Conservation (phyloP, 92 coral and sea anemone species). For the Paragorgia papillata region DNA sequence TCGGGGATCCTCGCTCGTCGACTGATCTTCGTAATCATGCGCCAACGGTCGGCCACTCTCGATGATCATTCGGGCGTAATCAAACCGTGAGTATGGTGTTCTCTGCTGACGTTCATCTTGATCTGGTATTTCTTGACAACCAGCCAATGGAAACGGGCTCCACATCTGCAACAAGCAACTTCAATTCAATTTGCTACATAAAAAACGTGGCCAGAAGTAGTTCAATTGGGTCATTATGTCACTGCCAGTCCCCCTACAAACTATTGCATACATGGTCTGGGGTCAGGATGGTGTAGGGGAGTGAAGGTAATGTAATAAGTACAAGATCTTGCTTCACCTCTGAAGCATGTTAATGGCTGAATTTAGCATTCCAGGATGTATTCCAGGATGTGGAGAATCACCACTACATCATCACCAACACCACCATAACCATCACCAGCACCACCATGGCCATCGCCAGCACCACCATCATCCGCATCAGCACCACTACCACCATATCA, state of each 20-base stretch:
- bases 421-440: background rate
- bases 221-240: no score
- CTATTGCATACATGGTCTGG: no score
- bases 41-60: constrained; percentile 80
- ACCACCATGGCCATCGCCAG: no score
- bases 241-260: no score
- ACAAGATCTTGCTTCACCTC: no score
- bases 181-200: no score
- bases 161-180: constrained; percentile 75
- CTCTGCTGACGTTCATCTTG: constrained; percentile 44
- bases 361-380: no score
- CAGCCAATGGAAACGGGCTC: constrained; percentile 86
- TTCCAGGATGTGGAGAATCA: no score
- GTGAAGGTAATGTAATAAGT: no score
- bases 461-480: background rate
- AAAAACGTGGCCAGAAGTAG: no score
- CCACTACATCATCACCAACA: background rate
- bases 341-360: no score
- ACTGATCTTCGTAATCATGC: constrained; percentile 79
- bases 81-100: constrained; percentile 73
- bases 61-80: constrained; percentile 74
- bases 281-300: no score
- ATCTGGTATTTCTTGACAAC: constrained; percentile 48
- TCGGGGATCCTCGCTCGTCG: constrained; percentile 86
- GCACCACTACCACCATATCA: background rate